Base-by-base conservation (phyloP, 2,888 invertebrate genomes). In the Acutogordius australiensis region DNA sequence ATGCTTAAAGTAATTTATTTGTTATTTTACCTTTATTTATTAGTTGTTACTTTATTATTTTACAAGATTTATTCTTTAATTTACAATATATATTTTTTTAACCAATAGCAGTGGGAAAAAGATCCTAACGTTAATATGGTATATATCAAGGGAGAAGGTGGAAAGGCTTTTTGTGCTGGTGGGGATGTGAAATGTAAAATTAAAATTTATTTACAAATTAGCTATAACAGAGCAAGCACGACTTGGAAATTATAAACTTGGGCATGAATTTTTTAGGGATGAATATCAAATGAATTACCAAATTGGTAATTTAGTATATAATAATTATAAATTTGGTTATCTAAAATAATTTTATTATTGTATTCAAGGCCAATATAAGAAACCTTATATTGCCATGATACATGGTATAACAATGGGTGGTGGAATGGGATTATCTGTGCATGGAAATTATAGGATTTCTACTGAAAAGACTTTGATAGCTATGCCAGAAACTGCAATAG, bases 401-500 rank as follows among this genome's bases (percentile, higher is more conserved):
- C 79, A 86, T 74, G 91, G 91, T 1, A 85, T 94, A 62, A 85
- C 86, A 0, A 94, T 97, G 91, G 97, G 94, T 45, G 91, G 91
- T 60, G 94, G 94, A 37, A 80, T 88, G 57, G 94, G 94, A 0
- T 66, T 97, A 28, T 90, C 91, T 0, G 82, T 94, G 0, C 90
- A 94, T 72, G 90, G 90, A 0, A 77, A 78, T 66, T 94, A 84
- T 70, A 77, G 91, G 62, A 79, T 97, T 30, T 90, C 90, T 0
- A 91, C 91, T 0, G 94, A 97, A 70, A 80, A 79, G 65, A 88
- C 91, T 0, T 66, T 90, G 29, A 84, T 91, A 70, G 90, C 94
- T 0, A 97, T 97, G 94, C 97, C 97, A 0, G 97, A 97, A 75
- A 91, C 91, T 0, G 84, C 82, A n/a, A 88, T 97, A 66, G 94